phyloP scores from a whole-genome alignment of 2,113 vertebrate species.

The Bufo bufo region DNA sequence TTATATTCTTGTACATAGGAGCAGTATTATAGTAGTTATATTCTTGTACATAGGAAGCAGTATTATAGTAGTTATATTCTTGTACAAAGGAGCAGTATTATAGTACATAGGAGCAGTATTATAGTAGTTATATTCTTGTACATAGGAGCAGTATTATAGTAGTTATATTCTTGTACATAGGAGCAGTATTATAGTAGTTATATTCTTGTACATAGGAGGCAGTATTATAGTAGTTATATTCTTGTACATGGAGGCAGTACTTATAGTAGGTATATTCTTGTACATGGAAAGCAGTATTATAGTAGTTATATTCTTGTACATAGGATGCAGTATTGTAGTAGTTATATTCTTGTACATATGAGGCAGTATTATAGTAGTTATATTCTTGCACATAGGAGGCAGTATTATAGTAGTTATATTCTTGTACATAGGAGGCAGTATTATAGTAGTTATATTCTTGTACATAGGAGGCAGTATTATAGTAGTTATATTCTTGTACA shows the following conservation, averaged over 20 bases:
- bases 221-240: constrained; percentile 4
- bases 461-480: too few species aligned
- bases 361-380: background rate
- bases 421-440: background rate
- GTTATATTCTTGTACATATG: background rate
- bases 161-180: background rate
- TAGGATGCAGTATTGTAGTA: background rate
- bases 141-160: background rate
- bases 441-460: too few species aligned
- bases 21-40: background rate
- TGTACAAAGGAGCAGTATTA: background rate
- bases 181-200: background rate
- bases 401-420: background rate
- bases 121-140: background rate
- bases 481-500: background rate
- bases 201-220: background rate
- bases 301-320: background rate
- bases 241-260: background rate
- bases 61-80: background rate
- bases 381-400: background rate
- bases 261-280: background rate
- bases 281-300: background rate
- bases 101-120: background rate
- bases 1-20: background rate
- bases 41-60: too few species aligned